A percentile compares a stretch with the other conserved stretches of the same genome.
phyloP scores from a whole-genome alignment of 2,888 invertebrate species.

The Meghimatium bilineatum region DNA sequence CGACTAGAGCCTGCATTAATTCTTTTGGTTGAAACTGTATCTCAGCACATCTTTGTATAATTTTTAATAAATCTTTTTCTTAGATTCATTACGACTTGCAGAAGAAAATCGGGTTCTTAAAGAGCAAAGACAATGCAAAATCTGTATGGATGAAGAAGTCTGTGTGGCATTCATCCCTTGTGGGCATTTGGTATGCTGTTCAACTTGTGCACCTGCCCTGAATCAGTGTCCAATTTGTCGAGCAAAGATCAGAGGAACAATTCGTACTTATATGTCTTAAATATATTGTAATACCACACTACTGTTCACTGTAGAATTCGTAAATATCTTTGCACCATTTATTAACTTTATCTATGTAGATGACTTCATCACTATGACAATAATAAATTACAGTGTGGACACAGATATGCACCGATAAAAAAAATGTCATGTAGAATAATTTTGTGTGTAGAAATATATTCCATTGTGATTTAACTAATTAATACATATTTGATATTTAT shows the following conservation, averaged over 20 bases:
- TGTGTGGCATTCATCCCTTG: conserved; percentile 93
- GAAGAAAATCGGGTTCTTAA: conserved; percentile 91
- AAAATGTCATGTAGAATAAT: background rate
- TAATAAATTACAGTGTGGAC: background rate
- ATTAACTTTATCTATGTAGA: too few relatives aligned
- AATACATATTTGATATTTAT: too few relatives aligned
- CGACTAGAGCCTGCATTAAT: too few relatives aligned
- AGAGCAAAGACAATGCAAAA: conserved; percentile 92
- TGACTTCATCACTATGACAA: background rate
- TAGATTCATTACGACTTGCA: conserved; percentile 53
- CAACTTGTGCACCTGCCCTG: conserved; percentile 91
- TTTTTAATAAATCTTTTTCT: conserved; percentile 6
- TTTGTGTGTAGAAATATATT: background rate
- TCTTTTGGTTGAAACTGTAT: too few relatives aligned
- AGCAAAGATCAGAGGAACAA: conserved; percentile 88
- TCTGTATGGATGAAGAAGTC: conserved; percentile 95
- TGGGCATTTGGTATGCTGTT: conserved; percentile 94
- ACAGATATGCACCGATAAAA: background rate
- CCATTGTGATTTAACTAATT: background rate
- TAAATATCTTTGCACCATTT: too few relatives aligned
- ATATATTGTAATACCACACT: background rate
- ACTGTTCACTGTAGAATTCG: too few relatives aligned
- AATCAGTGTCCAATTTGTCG: conserved; percentile 90
- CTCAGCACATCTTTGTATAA: too few relatives aligned
- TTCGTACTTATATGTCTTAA: conserved; percentile 83